These are phyloP conservation scores for Drepana arcuata DNA, from an alignment of 1,140 invertebrate species.

Conservation along the genomic window DNA sequence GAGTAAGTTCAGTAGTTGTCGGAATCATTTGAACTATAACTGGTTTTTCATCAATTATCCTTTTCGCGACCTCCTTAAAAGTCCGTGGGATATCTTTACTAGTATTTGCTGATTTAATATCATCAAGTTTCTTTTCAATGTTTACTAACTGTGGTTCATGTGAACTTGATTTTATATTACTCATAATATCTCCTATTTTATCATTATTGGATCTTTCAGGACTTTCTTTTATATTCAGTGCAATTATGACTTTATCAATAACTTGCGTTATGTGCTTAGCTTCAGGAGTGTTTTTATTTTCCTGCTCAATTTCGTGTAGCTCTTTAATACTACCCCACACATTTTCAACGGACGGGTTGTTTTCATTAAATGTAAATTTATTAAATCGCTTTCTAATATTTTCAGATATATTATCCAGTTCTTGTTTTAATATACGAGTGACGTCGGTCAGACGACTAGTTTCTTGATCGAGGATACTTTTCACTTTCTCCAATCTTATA, in stretches of 20 bases:
- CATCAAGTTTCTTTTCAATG: too few species aligned
- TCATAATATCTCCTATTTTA: constrained; percentile 13
- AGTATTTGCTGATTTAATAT: too few species aligned
- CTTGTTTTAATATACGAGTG: constrained; percentile 26
- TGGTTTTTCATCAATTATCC: too few species aligned
- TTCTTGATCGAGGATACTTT: constrained; percentile 16
- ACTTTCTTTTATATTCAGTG: constrained; percentile 6
- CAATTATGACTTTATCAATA: constrained; percentile 21
- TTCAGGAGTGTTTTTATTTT: constrained; percentile 21
- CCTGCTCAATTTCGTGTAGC: constrained; percentile 26
- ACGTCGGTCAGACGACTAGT: constrained; percentile 30
- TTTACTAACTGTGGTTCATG: too few species aligned
- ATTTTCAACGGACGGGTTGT: constrained; percentile 15
- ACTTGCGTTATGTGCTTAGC: constrained; percentile 26
- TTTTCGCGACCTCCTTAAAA: too few species aligned
- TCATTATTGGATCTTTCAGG: constrained; percentile 11
- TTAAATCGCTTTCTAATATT: constrained; percentile 21
- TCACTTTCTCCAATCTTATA: constrained; percentile 7
- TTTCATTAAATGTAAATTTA: constrained; percentile 14
- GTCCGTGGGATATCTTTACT: too few species aligned
- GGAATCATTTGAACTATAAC: too few species aligned
- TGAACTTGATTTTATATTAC: neutral
- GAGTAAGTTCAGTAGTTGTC: too few species aligned
- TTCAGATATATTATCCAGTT: constrained; percentile 30
- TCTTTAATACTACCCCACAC: constrained; percentile 29